A percentile compares a stretch with the other conserved stretches of the same genome.
phyloP scores from a whole-genome alignment of 2,888 invertebrate genomes.

The Plagodis dolabraria region DNA sequence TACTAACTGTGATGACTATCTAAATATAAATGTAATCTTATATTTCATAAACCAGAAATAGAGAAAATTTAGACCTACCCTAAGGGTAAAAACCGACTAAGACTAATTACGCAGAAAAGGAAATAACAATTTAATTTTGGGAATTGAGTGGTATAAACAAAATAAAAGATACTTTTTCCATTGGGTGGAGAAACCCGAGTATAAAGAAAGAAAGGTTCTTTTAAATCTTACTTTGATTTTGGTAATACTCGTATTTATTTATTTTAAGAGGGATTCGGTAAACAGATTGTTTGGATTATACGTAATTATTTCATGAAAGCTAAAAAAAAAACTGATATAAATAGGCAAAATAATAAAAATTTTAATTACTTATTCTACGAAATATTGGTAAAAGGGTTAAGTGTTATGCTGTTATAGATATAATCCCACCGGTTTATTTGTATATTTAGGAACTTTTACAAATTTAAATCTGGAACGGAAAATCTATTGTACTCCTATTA shows the following conservation, averaged over 20 bases:
- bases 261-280: constrained; percentile 1
- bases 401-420: too few relatives aligned
- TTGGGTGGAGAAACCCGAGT: constrained; percentile 13
- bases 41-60: constrained; percentile 21
- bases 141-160: constrained; percentile 30
- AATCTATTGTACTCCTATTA: too few relatives aligned
- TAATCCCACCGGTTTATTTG: too few relatives aligned
- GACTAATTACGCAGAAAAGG: constrained; percentile 45
- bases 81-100: constrained; percentile 36
- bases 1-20: background rate
- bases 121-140: constrained; percentile 44
- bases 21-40: constrained; percentile 1
- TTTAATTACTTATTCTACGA: too few relatives aligned
- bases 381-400: too few relatives aligned
- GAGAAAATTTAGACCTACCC: constrained; percentile 37
- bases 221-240: constrained; percentile 24
- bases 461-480: too few relatives aligned
- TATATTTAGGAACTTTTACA: too few relatives aligned
- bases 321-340: too few relatives aligned
- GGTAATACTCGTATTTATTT: constrained; percentile 19
- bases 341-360: too few relatives aligned
- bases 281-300: constrained; percentile 3
- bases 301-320: background rate
- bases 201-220: constrained; percentile 12
- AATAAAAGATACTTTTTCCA: constrained; percentile 28